Evolutionary conservation across 1,140 invertebrate species (phyloP).

Genomic region (Drosophila serrata): DNA sequence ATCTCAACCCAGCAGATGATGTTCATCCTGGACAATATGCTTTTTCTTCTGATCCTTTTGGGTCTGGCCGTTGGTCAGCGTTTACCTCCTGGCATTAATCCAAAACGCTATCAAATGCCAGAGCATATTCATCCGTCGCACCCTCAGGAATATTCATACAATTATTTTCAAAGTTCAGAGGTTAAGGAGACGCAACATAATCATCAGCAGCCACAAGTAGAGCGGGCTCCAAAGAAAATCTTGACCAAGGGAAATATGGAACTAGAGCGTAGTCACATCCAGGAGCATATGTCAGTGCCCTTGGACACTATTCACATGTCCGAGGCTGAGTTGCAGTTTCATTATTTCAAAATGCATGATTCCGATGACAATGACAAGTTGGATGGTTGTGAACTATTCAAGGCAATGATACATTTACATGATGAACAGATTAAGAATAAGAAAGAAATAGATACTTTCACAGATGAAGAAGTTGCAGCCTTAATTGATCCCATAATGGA

Average conservation of each 20-base stretch:
- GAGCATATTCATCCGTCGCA: slow-evolving; percentile 71
- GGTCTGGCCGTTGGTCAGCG: slow-evolving; percentile 80
- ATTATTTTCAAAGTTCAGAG: too few relatives aligned
- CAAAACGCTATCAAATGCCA: slow-evolving; percentile 87
- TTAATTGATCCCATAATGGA: slow-evolving; percentile 97
- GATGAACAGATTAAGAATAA: slow-evolving; percentile 90
- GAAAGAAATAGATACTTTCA: slow-evolving; percentile 92
- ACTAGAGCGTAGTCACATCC: slow-evolving; percentile 93
- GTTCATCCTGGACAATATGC: slow-evolving; percentile 1
- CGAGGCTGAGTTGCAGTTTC: slow-evolving; percentile 96
- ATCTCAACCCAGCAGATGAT: slow-evolving; percentile 47
- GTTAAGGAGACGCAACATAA: slow-evolving; percentile 84
- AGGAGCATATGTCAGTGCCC: slow-evolving; percentile 95
- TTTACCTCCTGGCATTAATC: slow-evolving; percentile 88
- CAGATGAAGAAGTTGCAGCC: slow-evolving; percentile 94
- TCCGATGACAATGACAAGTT: slow-evolving; percentile 97
- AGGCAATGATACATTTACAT: slow-evolving; percentile 96
- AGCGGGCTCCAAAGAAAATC: slow-evolving; percentile 75
- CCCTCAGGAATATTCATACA: slow-evolving; percentile 29
- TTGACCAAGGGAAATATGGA: slow-evolving; percentile 91
- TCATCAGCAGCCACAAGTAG: slow-evolving; percentile 69
- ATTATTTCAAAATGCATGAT: slow-evolving; percentile 99
- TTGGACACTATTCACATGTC: slow-evolving; percentile 97
- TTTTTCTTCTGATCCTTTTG: background rate
- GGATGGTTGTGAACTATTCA: slow-evolving; percentile 97